These are phyloP conservation scores for Stegostoma tigrinum DNA, from an alignment of 2,113 vertebrate species.

Conservation along the genomic window DNA sequence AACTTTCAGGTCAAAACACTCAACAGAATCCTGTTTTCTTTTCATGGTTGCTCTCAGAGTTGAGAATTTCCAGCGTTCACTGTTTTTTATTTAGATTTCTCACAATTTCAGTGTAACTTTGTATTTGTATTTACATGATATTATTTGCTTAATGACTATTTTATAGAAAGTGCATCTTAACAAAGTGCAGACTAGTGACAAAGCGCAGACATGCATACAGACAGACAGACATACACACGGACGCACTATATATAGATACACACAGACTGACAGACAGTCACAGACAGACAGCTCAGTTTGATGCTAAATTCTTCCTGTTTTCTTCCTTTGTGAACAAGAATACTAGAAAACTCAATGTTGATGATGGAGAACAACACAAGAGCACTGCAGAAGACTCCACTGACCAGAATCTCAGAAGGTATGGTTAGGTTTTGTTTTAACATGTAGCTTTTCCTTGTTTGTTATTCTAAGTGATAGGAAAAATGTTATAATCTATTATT, in stretches of 20 bases:
- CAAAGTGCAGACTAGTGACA: neutral
- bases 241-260: neutral
- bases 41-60: neutral
- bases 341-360: neutral
- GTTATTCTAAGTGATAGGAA: neutral
- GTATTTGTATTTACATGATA: neutral
- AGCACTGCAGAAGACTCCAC: neutral
- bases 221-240: neutral
- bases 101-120: neutral
- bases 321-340: neutral
- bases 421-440: neutral
- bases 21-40: neutral
- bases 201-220: neutral
- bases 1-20: neutral
- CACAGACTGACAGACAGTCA: neutral
- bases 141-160: neutral
- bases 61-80: neutral
- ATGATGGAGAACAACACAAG: neutral
- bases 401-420: neutral
- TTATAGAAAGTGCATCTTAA: neutral
- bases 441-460: neutral
- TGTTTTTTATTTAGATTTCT: neutral
- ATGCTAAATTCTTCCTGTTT: neutral
- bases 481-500: no score
- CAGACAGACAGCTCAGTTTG: neutral